Evolutionary conservation across 1,140 invertebrate genomes (phyloP).

Genomic region (Polyergus mexicanus): DNA sequence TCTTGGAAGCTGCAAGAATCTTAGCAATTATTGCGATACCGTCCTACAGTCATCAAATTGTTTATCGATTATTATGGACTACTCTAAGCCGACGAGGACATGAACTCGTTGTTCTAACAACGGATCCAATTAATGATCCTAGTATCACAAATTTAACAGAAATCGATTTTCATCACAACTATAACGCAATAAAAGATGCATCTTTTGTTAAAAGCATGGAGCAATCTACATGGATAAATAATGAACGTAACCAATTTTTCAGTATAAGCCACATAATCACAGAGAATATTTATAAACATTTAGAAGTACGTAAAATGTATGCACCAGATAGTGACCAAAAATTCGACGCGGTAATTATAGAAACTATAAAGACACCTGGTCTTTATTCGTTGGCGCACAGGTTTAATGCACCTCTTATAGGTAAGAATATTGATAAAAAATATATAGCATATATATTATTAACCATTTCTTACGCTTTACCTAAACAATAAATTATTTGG

Average conservation of each 20-base stretch:
- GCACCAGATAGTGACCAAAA: slow-evolving; percentile 54
- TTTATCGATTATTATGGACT: slow-evolving; percentile 82
- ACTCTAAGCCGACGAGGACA: slow-evolving; percentile 83
- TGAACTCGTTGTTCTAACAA: slow-evolving; percentile 83
- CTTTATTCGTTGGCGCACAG: slow-evolving; percentile 62
- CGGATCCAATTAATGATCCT: slow-evolving; percentile 75
- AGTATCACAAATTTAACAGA: slow-evolving; percentile 74
- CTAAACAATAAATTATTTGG: no score
- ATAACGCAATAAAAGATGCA: fast-evolving
- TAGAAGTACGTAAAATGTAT: slow-evolving; percentile 70
- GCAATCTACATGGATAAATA: slow-evolving; percentile 16
- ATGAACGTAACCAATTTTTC: fast-evolving
- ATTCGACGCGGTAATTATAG: slow-evolving; percentile 74
- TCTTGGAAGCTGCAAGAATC: slow-evolving; percentile 82
- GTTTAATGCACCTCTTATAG: slow-evolving; percentile 74
- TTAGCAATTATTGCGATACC: slow-evolving; percentile 85
- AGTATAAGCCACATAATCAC: fast-evolving
- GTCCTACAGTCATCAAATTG: slow-evolving; percentile 88
- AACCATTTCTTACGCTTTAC: no score
- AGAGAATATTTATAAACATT: slow-evolving; percentile 55
- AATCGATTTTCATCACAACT: slow-evolving; percentile 56
- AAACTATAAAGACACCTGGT: slow-evolving; percentile 44
- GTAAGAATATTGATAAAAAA: slow-evolving; percentile 58
- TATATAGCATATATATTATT: no score
- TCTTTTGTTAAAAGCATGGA: slow-evolving; percentile 7